These are phyloP conservation scores for Gasterosteus aculeatus DNA, from an alignment of 2,113 vertebrate species.

Conservation along the genomic window DNA sequence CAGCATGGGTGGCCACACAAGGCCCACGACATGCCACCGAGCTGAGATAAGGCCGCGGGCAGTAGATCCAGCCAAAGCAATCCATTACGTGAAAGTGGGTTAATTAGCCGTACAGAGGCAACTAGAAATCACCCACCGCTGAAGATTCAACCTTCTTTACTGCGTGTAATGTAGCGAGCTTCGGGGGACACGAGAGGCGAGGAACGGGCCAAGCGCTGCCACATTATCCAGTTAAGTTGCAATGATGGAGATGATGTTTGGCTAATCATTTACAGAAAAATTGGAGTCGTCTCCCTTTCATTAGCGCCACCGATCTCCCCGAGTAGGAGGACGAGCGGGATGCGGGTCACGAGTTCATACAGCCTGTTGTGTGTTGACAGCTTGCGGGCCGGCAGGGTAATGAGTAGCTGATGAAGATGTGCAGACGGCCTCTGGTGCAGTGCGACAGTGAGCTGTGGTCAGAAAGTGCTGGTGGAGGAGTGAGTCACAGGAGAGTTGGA, in stretches of 20 bases:
- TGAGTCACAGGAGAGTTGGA: constrained; percentile 17
- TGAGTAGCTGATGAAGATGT: constrained; percentile 56
- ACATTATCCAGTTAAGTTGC: neutral
- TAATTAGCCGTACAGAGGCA: constrained; percentile 41
- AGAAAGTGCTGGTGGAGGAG: constrained; percentile 9
- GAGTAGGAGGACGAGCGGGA: constrained; percentile 51
- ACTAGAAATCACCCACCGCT: constrained; percentile 28
- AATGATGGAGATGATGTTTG: constrained; percentile 12
- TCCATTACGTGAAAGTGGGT: constrained; percentile 45
- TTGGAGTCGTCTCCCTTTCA: constrained; percentile 29
- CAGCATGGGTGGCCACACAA: constrained; percentile 39
- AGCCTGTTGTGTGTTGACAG: constrained; percentile 49
- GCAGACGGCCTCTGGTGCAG: constrained; percentile 46
- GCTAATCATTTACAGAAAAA: constrained; percentile 34
- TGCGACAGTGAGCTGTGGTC: constrained; percentile 53
- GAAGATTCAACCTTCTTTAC: constrained; percentile 41
- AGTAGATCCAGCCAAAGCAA: constrained; percentile 50
- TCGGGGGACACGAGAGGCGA: neutral
- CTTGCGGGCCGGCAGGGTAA: constrained; percentile 52
- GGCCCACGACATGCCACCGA: constrained; percentile 34
- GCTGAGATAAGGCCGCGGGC: constrained; percentile 23
- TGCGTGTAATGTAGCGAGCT: constrained; percentile 21
- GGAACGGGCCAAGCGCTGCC: neutral
- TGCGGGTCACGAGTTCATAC: constrained; percentile 57
- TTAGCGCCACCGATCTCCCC: constrained; percentile 9